Conservation (phyloP, 2,113 vertebrate species). For the Tor tambroides region DNA sequence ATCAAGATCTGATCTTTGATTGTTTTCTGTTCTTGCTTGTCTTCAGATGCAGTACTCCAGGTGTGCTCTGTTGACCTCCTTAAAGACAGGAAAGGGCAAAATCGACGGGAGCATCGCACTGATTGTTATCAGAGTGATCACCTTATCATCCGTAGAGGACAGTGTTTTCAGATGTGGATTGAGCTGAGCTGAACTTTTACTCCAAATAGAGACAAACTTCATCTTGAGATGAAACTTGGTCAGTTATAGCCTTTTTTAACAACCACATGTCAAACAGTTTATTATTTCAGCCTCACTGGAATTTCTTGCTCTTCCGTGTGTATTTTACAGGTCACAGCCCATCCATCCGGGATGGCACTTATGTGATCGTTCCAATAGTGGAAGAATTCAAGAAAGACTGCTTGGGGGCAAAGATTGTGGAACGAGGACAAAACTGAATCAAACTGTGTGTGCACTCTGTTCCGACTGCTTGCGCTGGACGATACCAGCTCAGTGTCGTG, state of each 20-base stretch:
- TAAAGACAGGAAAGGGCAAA: constrained; percentile 67
- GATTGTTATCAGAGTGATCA: constrained; percentile 75
- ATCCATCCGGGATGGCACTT: no score
- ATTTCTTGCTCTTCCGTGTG: not conserved
- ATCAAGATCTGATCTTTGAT: not conserved
- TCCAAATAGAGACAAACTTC: constrained; percentile 69
- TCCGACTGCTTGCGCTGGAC: not conserved
- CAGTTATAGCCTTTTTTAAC: not conserved
- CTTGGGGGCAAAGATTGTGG: constrained; percentile 13
- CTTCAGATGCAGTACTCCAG: not conserved
- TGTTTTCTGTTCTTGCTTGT: not conserved
- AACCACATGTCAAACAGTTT: not conserved
- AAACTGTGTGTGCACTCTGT: constrained; percentile 13
- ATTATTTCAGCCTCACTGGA: not conserved
- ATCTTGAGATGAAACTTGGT: constrained; percentile 81
- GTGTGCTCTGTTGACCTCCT: constrained; percentile 78
- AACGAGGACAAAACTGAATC: constrained; percentile 3
- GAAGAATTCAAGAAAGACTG: no score
- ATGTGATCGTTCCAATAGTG: no score
- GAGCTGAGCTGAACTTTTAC: constrained; percentile 75
- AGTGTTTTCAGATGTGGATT: constrained; percentile 78
- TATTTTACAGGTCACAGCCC: not conserved
- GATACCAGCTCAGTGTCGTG: constrained; percentile 15
- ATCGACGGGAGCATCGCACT: constrained; percentile 78
- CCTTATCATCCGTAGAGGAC: constrained; percentile 81